A percentile compares a stretch with the other conserved stretches of the same genome.
Conservation (phyloP, 2,797 vertebrate genomes). For the Trachurus trachurus region DNA sequence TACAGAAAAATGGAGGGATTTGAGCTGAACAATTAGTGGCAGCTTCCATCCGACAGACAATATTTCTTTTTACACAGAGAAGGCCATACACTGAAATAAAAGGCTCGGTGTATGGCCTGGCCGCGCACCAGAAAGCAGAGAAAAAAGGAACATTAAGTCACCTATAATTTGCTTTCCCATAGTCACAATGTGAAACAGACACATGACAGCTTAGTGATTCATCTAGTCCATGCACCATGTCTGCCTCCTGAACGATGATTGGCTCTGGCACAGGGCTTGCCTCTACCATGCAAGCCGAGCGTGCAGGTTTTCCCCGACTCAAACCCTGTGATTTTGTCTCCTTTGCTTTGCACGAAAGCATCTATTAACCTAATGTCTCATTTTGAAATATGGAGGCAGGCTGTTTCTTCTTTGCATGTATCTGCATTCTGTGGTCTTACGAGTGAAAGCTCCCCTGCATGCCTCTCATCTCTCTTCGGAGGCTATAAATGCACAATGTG, state of each 20-base stretch:
- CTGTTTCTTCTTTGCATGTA: conserved; percentile 61
- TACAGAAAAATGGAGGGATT: conserved; percentile 61
- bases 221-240: conserved; percentile 66
- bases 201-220: conserved; percentile 82
- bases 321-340: conserved; percentile 67
- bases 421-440: conserved; percentile 60
- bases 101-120: conserved; percentile 75
- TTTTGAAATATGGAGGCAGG: conserved; percentile 66
- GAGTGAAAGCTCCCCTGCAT: conserved; percentile 74
- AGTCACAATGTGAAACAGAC: conserved; percentile 79
- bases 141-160: conserved; percentile 79
- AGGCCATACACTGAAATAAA: conserved; percentile 37
- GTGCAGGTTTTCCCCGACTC: conserved; percentile 43
- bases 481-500: conserved; percentile 92
- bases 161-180: conserved; percentile 82
- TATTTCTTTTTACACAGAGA: conserved; percentile 53
- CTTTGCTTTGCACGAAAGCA: conserved; percentile 49
- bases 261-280: conserved; percentile 72
- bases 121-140: conserved; percentile 63
- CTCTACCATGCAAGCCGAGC: conserved; percentile 44
- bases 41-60: conserved; percentile 70
- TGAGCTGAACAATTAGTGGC: conserved; percentile 79
- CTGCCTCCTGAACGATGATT: conserved; percentile 72
- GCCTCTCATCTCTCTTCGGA: conserved; percentile 85
- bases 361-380: conserved; percentile 75